Base-by-base conservation (phyloP, 1,140 invertebrate genomes). In the Pissodes strobi region DNA sequence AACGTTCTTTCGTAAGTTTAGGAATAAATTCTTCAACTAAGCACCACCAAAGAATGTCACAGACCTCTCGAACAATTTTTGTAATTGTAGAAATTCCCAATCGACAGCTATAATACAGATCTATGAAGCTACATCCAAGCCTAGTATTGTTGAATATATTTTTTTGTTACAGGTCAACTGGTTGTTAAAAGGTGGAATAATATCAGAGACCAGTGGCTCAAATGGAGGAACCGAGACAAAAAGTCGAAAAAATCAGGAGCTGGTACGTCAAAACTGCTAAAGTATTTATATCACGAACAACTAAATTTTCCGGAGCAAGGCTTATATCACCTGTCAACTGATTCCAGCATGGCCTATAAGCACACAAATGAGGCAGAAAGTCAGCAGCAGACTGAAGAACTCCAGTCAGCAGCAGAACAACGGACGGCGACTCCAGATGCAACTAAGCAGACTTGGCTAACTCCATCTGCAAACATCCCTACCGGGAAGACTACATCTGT, bases 171-270 rank as follows among this genome's bases (percentile, higher is more conserved):
- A 43, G 39, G 39, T 43, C 39, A 43, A 43, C 9, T 43, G 9
- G 15, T 43, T 43, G 39, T 43, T 43, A 43, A 43, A 43, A 43
- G 39, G 39, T 43, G 53, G 34, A 38, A 39, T 39, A 56, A 56
- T 56, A 39, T 56, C 4, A 56, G 53, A 21, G 34, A 56, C 53
- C 13, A 39, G 53, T 56, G 17, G 53, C 30, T 56, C n/a, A 56
- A 56, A 39, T 23, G 18, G 30, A 56, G 13, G 13, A 38, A 39
- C 19, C n/a, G 18, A 39, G 53, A 56, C 21, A 56, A 56, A 39
- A 56, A 56, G 22, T 12, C 46, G 18, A 21, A 17, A 39, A 12
- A 18, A 56, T 12, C 5, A 12, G 49, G 49, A 52, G 23, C 22
- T 27, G 48, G 12, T 15, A n/a, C 49, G 10, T n/a, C 13, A 30